These are phyloP conservation scores for Heliothis peltigera DNA, from an alignment of 2,888 invertebrate species.

Conservation along the genomic window DNA sequence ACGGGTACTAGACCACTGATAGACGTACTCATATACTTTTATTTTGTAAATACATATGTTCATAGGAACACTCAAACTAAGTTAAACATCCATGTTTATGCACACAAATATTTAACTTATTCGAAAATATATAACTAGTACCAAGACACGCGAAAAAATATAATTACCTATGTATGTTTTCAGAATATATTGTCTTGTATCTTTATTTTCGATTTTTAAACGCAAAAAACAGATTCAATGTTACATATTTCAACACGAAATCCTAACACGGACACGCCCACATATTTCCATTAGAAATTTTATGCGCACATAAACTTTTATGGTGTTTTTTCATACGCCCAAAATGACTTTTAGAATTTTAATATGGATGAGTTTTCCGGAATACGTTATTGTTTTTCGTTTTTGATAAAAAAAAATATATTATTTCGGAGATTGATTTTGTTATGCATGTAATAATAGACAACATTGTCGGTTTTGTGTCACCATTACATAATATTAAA, in stretches of 20 bases:
- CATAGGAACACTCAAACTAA: no score
- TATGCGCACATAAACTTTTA: constrained; percentile 29
- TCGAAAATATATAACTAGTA: no score
- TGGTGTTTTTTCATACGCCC: constrained; percentile 19
- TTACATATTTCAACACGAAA: background rate
- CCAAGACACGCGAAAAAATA: no score
- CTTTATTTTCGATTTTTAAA: background rate
- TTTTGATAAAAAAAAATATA: background rate
- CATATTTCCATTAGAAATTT: constrained; percentile 32
- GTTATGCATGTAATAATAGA: no score
- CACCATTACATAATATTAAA: no score
- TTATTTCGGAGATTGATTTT: background rate
- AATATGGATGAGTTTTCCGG: constrained; percentile 25
- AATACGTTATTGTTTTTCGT: background rate
- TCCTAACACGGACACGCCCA: constrained; percentile 27
- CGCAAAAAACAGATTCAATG: background rate
- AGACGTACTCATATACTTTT: no score
- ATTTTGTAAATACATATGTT: no score
- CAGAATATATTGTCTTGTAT: background rate
- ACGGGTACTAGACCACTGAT: no score
- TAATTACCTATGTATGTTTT: no score
- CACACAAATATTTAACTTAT: no score
- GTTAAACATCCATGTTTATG: no score
- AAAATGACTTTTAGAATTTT: constrained; percentile 24
- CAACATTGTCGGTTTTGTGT: no score